Conservation (phyloP, 1,140 invertebrate species). For the Diprion similis region DNA sequence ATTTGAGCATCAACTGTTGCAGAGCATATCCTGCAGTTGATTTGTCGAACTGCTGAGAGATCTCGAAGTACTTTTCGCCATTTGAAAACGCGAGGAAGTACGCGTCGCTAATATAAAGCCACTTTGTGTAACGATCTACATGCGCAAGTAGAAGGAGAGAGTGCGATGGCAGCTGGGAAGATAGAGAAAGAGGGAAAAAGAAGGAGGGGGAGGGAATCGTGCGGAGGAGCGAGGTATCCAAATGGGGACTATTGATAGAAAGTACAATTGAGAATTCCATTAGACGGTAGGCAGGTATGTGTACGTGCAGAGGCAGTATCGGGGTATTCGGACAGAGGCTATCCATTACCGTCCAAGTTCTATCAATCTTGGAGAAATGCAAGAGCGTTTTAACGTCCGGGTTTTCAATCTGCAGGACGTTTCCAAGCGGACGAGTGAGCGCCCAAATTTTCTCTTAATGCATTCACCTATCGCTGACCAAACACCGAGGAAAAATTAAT, state of each 20-base stretch:
- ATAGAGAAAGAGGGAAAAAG: no score
- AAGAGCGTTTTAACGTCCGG: slow-evolving; percentile 4
- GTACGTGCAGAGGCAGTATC: slow-evolving; percentile 26
- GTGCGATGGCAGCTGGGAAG: no score
- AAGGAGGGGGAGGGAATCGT: neutral
- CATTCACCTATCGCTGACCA: slow-evolving; percentile 35
- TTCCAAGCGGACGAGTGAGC: slow-evolving; percentile 33
- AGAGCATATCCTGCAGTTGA: no score
- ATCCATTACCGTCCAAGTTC: slow-evolving; percentile 49
- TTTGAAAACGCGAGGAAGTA: no score
- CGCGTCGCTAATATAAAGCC: no score
- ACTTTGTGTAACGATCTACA: no score
- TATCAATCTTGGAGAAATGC: slow-evolving; percentile 44
- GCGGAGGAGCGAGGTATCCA: slow-evolving; percentile 28
- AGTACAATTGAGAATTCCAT: slow-evolving; percentile 49
- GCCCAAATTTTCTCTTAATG: slow-evolving; percentile 45
- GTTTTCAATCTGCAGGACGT: slow-evolving; percentile 26
- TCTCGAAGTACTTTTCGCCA: no score
- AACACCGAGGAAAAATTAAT: slow-evolving; percentile 46
- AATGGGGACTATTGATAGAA: slow-evolving; percentile 39
- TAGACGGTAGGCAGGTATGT: slow-evolving; percentile 39
- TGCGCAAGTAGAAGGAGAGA: no score
- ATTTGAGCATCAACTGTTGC: no score
- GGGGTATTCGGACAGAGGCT: slow-evolving; percentile 48
- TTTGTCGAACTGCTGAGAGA: no score